These are phyloP conservation scores for Lasioglossum pauxillum DNA, from an alignment of 2,888 invertebrate species.

Conservation along the genomic window DNA sequence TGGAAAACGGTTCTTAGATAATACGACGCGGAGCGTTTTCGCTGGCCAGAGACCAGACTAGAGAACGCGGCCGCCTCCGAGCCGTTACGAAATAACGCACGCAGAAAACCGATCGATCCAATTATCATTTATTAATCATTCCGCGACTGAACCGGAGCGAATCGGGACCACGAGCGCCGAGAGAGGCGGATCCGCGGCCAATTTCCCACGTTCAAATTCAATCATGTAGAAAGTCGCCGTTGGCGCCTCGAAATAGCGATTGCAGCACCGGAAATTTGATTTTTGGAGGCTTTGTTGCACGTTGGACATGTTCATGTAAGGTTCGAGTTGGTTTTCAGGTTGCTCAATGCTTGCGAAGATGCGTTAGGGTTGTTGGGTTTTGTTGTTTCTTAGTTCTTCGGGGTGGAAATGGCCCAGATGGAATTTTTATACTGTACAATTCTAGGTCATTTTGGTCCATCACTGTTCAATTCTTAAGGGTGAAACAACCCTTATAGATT, in stretches of 20 bases:
- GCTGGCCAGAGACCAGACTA: conserved; percentile 10
- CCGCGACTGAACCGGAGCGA: conserved; percentile 47
- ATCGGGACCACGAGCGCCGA: conserved; percentile 25
- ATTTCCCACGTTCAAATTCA: conserved; percentile 44
- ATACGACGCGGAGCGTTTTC: conserved; percentile 32
- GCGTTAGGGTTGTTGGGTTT: not conserved
- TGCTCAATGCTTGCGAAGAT: not conserved
- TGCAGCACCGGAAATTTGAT: not conserved
- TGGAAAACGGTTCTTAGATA: conserved; percentile 65
- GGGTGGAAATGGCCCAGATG: not conserved
- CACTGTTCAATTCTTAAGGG: not conserved
- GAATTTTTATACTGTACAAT: not conserved
- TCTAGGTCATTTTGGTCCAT: not conserved
- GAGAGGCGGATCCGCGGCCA: not conserved
- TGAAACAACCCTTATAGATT: not conserved
- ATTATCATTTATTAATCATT: conserved; percentile 56
- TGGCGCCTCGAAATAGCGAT: not conserved
- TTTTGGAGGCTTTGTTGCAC: not conserved
- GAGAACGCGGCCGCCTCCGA: not conserved
- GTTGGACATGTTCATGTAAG: not conserved
- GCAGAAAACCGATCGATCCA: conserved; percentile 36
- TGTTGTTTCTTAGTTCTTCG: not conserved
- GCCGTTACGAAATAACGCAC: conserved; percentile 20
- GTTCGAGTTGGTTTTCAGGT: not conserved
- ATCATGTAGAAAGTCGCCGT: conserved; percentile 1